phyloP scores from a whole-genome alignment of 2,797 vertebrate genomes.

The Neopelma chrysocephalum region DNA sequence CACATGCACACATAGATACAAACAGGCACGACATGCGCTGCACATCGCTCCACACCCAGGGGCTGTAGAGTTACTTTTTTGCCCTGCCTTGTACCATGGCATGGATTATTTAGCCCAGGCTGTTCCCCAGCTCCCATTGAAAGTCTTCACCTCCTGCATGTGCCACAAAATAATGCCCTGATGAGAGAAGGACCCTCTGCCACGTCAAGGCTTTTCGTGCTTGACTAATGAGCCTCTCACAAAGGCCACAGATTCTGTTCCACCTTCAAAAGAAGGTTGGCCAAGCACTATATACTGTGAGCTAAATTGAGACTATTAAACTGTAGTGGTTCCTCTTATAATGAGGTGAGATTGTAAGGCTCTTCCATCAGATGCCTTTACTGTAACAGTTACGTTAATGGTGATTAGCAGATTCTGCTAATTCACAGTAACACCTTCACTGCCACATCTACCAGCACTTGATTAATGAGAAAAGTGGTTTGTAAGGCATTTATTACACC shows the following conservation, averaged over 20 bases:
- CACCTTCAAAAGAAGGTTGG: neutral
- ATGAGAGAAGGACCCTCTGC: neutral
- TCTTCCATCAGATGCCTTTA: neutral
- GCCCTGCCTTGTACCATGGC: neutral
- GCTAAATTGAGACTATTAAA: conserved; percentile 10
- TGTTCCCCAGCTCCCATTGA: neutral
- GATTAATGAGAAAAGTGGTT: conserved; percentile 11
- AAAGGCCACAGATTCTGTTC: neutral
- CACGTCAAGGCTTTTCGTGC: neutral
- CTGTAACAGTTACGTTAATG: neutral
- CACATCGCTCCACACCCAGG: neutral
- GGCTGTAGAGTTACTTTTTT: neutral
- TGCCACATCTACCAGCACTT: neutral
- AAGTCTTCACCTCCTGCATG: neutral
- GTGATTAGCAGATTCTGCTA: conserved; percentile 18
- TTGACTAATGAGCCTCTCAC: neutral
- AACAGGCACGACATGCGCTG: fast-evolving
- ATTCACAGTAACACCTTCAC: conserved; percentile 33
- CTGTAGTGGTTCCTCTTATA: neutral
- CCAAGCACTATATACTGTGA: neutral
- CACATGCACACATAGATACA: neutral
- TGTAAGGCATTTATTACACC: neutral
- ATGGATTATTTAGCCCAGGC: neutral
- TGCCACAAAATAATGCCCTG: fast-evolving
- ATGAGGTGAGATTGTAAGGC: neutral